phyloP scores from a whole-genome alignment of 2,888 invertebrate genomes.

The Bedellia somnulentella region DNA sequence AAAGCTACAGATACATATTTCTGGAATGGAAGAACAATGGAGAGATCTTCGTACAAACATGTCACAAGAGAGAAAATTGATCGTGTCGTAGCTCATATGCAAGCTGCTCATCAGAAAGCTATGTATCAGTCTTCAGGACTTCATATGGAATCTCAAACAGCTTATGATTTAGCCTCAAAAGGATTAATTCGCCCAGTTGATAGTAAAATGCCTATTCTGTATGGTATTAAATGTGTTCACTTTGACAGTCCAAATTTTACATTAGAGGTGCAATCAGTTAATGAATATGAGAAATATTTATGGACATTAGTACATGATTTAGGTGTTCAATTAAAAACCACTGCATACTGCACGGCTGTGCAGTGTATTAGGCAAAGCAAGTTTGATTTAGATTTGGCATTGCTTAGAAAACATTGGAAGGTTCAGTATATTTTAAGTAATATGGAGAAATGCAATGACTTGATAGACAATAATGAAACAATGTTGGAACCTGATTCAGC shows the following conservation, averaged over 20 bases:
- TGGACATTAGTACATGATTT: conserved; percentile 80
- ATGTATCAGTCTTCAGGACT: conserved; percentile 86
- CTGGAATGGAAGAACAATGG: conserved; percentile 70
- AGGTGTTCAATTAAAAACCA: conserved; percentile 75
- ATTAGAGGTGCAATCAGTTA: conserved; percentile 83
- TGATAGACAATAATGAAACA: conserved; percentile 52
- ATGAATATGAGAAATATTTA: conserved; percentile 80
- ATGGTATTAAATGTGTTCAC: conserved; percentile 81
- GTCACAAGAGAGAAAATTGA: conserved; percentile 72
- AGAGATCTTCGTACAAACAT: conserved; percentile 70
- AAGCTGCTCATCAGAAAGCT: conserved; percentile 82
- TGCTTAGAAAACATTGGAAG: conserved; percentile 83
- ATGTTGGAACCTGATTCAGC: conserved; percentile 41
- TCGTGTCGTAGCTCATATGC: conserved; percentile 73
- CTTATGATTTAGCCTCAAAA: conserved; percentile 83
- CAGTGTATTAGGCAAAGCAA: conserved; percentile 83
- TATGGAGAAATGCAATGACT: conserved; percentile 55
- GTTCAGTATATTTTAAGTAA: conserved; percentile 69
- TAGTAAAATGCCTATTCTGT: conserved; percentile 74
- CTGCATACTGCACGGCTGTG: conserved; percentile 78
- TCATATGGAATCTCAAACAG: conserved; percentile 82
- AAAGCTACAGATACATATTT: conserved; percentile 74
- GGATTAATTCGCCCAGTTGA: conserved; percentile 79
- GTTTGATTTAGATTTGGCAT: conserved; percentile 73
- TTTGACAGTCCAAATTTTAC: conserved; percentile 84